Evolutionary conservation across 2,888 invertebrate species (phyloP), one percentile per base, ranked within the genome.

Genomic region (Drosophila nigritarsus): DNA sequence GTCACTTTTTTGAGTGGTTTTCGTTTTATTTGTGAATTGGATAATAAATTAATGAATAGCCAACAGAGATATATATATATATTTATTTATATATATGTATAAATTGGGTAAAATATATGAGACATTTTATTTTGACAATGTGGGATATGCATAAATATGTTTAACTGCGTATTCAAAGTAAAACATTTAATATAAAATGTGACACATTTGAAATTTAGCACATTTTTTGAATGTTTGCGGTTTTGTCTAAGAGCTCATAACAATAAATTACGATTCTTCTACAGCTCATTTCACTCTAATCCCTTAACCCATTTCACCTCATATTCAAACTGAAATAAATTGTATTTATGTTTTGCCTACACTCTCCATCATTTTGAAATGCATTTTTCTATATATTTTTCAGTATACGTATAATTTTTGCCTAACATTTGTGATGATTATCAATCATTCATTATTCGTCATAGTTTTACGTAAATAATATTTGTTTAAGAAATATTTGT

Each of bases 1-100:
- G 83, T 74, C 18, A 8, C 2, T 8, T 36, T 50, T 62, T 48
- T 72, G 73, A 80, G 77, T 65, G 34, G 2, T 27, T 75, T 64
- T 34, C 4, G 30, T 18, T 50, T n/a, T 7, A 63, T 51, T 59
- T 27, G 45, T 74, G 29, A 74, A 68, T 79, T 48, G 48, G n/a
- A 36, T 18, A 40, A 2, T 51, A 48, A 65, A 42, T 75, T 59
- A 50, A 54, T 61, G 36, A 38, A 51, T 45, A 9, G n/a, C 9
- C 36, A 15, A 15, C 8, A 40, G 3, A 53, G 15, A 45, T 5
- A 5, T 36, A 20, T 1, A 45, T 0, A 45, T 20, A 45, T 20
- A 42, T 13, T 20, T 32, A 11, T 5, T 0, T 34, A 13, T 13
- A 36, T 20, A 45, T 2, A 20, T 2, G 8, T 24, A 15, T 45